Evolutionary conservation across 2,888 invertebrate genomes (phyloP).

Genomic region (Strigamia maritima): DNA sequence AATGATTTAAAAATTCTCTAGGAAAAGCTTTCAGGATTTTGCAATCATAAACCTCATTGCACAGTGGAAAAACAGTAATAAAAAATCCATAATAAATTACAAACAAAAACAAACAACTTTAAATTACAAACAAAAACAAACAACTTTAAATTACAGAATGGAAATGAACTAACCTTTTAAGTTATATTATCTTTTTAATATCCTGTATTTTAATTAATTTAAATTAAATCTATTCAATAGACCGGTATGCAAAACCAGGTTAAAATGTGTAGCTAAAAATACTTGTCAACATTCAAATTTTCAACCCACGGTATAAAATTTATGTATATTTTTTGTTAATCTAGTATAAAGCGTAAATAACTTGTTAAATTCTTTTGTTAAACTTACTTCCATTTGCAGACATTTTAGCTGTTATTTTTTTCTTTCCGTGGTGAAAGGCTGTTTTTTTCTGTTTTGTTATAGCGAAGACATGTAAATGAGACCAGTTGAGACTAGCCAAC

Average conservation of each 20-base stretch:
- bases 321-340: too few relatives aligned
- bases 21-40: not conserved
- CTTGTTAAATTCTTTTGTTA: not conserved
- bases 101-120: not conserved
- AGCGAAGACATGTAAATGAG: not conserved
- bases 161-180: too few relatives aligned
- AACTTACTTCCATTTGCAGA: not conserved
- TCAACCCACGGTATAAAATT: too few relatives aligned
- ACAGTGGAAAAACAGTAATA: not conserved
- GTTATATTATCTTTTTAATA: too few relatives aligned
- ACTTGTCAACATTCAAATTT: too few relatives aligned
- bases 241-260: too few relatives aligned
- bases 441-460: not conserved
- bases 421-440: not conserved
- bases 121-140: too few relatives aligned
- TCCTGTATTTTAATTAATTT: too few relatives aligned
- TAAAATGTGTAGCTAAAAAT: too few relatives aligned
- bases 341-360: too few relatives aligned
- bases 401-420: not conserved
- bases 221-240: too few relatives aligned
- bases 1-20: not conserved
- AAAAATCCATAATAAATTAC: not conserved
- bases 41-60: not conserved
- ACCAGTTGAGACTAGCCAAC: not conserved
- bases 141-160: too few relatives aligned